Base-by-base conservation (phyloP, 2,888 invertebrate species). In the Drosophila affinis region DNA sequence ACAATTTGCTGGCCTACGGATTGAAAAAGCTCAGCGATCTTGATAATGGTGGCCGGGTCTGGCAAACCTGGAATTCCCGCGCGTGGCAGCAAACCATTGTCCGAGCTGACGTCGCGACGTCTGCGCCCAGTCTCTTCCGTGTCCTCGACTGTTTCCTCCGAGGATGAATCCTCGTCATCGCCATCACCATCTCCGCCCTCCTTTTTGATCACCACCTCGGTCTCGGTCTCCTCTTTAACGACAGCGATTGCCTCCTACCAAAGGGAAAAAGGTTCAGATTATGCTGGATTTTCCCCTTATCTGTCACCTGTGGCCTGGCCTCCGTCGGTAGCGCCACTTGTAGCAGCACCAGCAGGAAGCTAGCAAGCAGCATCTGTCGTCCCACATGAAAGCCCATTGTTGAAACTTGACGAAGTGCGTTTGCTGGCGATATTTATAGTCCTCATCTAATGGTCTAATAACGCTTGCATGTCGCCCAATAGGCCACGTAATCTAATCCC, bases 11-110 rank as follows among this genome's bases (percentile, higher is more conserved):
- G 89, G 39, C 91, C 89, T 46, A 91, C 81, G 3, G 86, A 75
- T 58, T 89, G 86, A 18, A 91, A 77, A 56, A 91, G 87, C 72
- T 91, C 89, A 3, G 79, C 90, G 63, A 91, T 79, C 79, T 90
- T 90, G 10, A 90, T 77, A 44, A 91, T 87, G 4, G 89, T 85
- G 3, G 87, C 79, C 9, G 91, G 88, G 80, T 90, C 91, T n/a
- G 91, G 91, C 59, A 91, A 70, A 7, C 91, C 90, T 6, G 90
- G 91, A 32, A 90, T 89, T 21, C 47, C 76, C 10, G 75, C 64
- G 51, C 73, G 76, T 10, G 61, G 57, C 5, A 55, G 10, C 3
- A 60, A 56, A 1, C 47, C 48, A n/a, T 52, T 68, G 46, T 32
- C 57, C 18, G 18, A 47, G 9, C 27, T 49, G 14, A 70, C 62